phyloP scores from a whole-genome alignment of 1,140 invertebrate genomes.

The Harlomillsia oculata region DNA sequence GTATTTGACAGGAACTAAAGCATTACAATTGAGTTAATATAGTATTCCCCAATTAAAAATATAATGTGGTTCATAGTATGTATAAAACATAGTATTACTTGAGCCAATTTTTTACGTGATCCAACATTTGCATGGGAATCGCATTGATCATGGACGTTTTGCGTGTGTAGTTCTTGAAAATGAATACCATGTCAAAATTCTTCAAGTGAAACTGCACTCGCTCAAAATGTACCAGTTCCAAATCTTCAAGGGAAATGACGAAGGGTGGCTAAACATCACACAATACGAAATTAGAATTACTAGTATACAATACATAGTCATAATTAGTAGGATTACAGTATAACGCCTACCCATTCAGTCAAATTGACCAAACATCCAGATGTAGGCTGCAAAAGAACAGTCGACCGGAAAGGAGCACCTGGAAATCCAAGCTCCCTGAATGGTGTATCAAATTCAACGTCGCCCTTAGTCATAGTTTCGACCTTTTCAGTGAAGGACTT shows the following conservation, averaged over 20 bases:
- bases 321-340: no score
- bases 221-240: slow-evolving; percentile 97
- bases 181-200: slow-evolving; percentile 99
- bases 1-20: slow-evolving; percentile 81
- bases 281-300: slow-evolving; percentile 7
- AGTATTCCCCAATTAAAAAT: background rate
- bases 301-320: slow-evolving; percentile 1
- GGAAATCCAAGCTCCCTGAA: slow-evolving; percentile 96
- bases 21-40: slow-evolving; percentile 1
- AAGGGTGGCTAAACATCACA: slow-evolving; percentile 71
- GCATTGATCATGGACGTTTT: slow-evolving; percentile 95
- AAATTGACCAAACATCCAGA: slow-evolving; percentile 93
- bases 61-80: background rate
- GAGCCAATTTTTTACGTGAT: slow-evolving; percentile 98
- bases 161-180: slow-evolving; percentile 94
- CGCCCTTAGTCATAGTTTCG: slow-evolving; percentile 87
- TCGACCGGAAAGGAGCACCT: slow-evolving; percentile 93
- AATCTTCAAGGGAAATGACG: slow-evolving; percentile 93
- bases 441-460: slow-evolving; percentile 97
- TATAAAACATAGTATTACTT: slow-evolving; percentile 56
- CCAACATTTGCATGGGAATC: slow-evolving; percentile 96
- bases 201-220: slow-evolving; percentile 96
- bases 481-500: slow-evolving; percentile 98
- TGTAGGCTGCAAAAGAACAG: slow-evolving; percentile 92
- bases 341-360: slow-evolving; percentile 75